A percentile compares a stretch with the other conserved stretches of the same genome.
Evolutionary conservation across 2,888 invertebrate species (phyloP).

Genomic region (Andrena dorsata): DNA sequence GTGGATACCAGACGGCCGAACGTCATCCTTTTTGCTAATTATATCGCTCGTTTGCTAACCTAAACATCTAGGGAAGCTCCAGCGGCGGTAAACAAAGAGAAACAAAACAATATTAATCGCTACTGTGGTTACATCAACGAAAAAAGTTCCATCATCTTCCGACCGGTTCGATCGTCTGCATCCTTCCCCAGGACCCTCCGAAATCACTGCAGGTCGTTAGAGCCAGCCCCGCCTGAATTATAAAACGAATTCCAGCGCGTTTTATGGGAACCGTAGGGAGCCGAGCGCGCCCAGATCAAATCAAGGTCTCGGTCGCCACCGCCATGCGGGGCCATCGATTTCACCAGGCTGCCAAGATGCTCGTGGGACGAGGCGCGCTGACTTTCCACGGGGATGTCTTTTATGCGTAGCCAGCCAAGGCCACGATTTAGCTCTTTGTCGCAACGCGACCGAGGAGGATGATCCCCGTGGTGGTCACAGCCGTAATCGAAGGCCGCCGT

Average conservation of each 20-base stretch:
- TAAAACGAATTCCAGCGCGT: not conserved
- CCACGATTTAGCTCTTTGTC: conserved; percentile 51
- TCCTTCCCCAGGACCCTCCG: not conserved
- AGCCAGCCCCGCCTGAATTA: not conserved
- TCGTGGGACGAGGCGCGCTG: not conserved
- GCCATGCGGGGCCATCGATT: not conserved
- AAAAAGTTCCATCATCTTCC: conserved; percentile 1
- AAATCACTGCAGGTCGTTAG: not conserved
- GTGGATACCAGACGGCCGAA: not conserved
- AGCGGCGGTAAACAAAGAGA: not conserved
- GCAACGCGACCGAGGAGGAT: conserved; percentile 32
- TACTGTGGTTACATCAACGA: not conserved
- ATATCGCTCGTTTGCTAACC: not conserved
- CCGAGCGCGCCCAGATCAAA: not conserved
- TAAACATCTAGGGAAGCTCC: not conserved
- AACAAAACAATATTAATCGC: not conserved
- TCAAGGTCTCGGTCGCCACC: conserved; percentile 50
- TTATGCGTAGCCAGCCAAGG: conserved; percentile 10
- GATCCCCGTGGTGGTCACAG: conserved; percentile 40
- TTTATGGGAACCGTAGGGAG: conserved; percentile 19
- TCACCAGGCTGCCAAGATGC: conserved; percentile 17
- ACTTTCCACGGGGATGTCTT: conserved; percentile 24
- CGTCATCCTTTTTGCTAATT: conserved; percentile 9
- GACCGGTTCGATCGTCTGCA: conserved; percentile 7
- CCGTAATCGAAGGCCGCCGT: conserved; percentile 58